phyloP scores from a whole-genome alignment of 2,888 invertebrate genomes.

The Dexiosoma caninum region DNA sequence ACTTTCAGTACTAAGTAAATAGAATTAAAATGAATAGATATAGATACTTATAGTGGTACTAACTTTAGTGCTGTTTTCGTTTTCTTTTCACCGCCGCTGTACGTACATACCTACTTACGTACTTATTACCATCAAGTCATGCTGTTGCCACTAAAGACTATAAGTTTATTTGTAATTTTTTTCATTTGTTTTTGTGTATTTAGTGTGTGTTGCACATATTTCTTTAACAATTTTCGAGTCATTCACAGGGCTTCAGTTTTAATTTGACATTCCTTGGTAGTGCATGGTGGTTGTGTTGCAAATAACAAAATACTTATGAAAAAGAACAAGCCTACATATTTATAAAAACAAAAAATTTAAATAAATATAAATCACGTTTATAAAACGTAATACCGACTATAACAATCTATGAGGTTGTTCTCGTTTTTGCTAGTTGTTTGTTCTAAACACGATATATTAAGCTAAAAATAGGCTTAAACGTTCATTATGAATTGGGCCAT shows the following conservation, averaged over 20 bases:
- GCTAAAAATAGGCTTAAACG: constrained; percentile 13
- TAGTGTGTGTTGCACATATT: constrained; percentile 52
- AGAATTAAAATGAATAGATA: background rate
- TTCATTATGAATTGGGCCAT: constrained; percentile 77
- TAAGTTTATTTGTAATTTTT: constrained; percentile 34
- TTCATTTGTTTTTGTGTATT: constrained; percentile 8
- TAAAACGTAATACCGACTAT: background rate
- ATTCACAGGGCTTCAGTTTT: constrained; percentile 64
- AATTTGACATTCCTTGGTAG: constrained; percentile 63
- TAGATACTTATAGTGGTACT: background rate
- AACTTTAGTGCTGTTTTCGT: no score
- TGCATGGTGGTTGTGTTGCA: constrained; percentile 47
- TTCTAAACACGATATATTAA: constrained; percentile 18
- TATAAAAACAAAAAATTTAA: background rate
- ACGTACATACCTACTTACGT: no score
- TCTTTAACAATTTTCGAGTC: constrained; percentile 59
- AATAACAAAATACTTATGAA: constrained; percentile 16
- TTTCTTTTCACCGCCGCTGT: no score
- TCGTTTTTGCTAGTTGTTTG: background rate
- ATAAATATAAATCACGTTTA: constrained; percentile 14
- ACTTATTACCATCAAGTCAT: constrained; percentile 51
- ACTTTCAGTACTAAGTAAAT: no score
- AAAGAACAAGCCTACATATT: constrained; percentile 3
- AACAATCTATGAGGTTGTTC: constrained; percentile 26
- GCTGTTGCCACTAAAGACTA: constrained; percentile 57